phyloP scores from a whole-genome alignment of 2,797 vertebrate species.

The Capromys pilorides region DNA sequence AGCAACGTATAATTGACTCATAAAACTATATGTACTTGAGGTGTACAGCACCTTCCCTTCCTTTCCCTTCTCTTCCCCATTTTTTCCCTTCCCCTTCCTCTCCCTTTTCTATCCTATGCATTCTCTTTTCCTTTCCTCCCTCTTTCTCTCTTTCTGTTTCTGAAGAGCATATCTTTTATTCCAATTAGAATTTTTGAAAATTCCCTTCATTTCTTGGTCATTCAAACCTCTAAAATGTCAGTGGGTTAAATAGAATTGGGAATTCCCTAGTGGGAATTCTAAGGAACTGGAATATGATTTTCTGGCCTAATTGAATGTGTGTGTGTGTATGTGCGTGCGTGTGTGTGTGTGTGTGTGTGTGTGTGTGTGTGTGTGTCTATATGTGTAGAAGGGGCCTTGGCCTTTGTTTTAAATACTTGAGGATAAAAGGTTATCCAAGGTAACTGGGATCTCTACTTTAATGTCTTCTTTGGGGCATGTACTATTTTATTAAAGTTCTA shows the following conservation, averaged over 20 bases:
- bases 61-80: background rate
- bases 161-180: background rate
- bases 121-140: too few relatives aligned
- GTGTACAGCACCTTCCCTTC: too few relatives aligned
- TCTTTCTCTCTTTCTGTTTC: background rate
- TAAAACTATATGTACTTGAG: too few relatives aligned
- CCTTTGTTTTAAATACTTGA: background rate
- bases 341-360: too few relatives aligned
- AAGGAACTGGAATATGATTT: conserved; percentile 28
- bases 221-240: too few relatives aligned
- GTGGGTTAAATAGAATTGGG: background rate
- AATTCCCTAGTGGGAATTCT: background rate
- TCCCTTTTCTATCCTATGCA: background rate
- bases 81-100: background rate
- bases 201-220: background rate
- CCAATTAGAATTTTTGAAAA: background rate
- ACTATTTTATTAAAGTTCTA: background rate
- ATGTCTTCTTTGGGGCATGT: background rate
- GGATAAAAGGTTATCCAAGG: background rate
- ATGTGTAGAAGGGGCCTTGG: background rate
- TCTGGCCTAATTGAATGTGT: background rate
- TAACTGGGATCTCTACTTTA: background rate
- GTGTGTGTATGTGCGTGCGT: too few relatives aligned
- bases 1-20: too few relatives aligned
- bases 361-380: too few relatives aligned